Percentiles rank a stretch among this genome's conserved stretches.
Evolutionary conservation across 2,888 invertebrate species (phyloP).

Genomic region (Carcina quercana): DNA sequence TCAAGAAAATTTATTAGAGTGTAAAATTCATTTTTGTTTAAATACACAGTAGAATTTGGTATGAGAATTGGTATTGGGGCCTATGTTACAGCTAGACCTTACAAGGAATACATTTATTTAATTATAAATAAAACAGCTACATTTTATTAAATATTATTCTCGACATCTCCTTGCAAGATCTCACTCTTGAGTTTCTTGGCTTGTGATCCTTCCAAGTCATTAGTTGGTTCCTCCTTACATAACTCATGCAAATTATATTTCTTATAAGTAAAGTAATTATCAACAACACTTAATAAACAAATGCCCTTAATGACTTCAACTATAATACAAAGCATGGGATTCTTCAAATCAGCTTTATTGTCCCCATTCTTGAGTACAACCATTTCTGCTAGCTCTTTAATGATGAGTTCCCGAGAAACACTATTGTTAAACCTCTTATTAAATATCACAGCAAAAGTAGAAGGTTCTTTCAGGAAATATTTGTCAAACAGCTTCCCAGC

Average conservation of each 20-base stretch:
- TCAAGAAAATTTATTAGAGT: too few relatives aligned
- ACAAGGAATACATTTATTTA: slow-evolving; percentile 37
- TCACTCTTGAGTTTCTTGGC: slow-evolving; percentile 60
- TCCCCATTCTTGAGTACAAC: slow-evolving; percentile 79
- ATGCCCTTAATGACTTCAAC: slow-evolving; percentile 88
- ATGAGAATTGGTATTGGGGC: slow-evolving; percentile 55
- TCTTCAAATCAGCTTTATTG: slow-evolving; percentile 86
- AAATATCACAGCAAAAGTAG: slow-evolving; percentile 84
- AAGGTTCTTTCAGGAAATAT: slow-evolving; percentile 81
- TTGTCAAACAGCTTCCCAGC: slow-evolving; percentile 81
- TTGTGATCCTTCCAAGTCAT: slow-evolving; percentile 52
- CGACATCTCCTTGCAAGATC: slow-evolving; percentile 34
- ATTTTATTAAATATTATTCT: slow-evolving; percentile 33
- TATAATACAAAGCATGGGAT: slow-evolving; percentile 84
- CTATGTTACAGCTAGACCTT: slow-evolving; percentile 45
- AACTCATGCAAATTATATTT: slow-evolving; percentile 90
- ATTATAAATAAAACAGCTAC: slow-evolving; percentile 20
- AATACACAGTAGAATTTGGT: slow-evolving; percentile 46
- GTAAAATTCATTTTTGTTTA: too few relatives aligned
- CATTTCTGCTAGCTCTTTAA: slow-evolving; percentile 82
- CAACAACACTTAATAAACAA: slow-evolving; percentile 86
- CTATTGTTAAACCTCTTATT: slow-evolving; percentile 86
- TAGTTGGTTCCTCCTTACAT: slow-evolving; percentile 52
- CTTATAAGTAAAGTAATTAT: slow-evolving; percentile 83
- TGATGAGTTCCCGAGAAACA: slow-evolving; percentile 80